A percentile compares a stretch with the other conserved stretches of the same genome.
These are phyloP conservation scores for Lasioglossum leucozonium DNA, from an alignment of 2,888 invertebrate species.

Conservation along the genomic window DNA sequence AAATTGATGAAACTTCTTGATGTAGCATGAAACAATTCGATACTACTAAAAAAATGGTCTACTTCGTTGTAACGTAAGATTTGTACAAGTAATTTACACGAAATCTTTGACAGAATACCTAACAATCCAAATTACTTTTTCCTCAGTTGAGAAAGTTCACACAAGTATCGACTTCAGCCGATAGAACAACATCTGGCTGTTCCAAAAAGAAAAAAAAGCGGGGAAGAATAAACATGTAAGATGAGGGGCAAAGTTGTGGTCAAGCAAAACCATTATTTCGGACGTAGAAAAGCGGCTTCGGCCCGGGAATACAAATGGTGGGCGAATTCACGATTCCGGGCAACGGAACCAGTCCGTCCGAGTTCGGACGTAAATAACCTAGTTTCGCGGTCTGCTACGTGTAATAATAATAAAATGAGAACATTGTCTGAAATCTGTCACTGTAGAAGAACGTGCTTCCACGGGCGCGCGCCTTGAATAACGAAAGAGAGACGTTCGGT, in stretches of 20 bases:
- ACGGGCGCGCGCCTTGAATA: background rate
- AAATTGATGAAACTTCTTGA: background rate
- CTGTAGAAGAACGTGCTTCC: constrained; percentile 15
- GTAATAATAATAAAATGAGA: constrained; percentile 21
- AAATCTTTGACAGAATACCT: background rate
- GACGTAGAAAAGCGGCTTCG: background rate
- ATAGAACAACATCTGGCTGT: background rate
- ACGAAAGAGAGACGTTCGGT: background rate
- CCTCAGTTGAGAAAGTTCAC: background rate
- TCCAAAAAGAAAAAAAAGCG: too few relatives aligned
- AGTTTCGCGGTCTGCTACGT: constrained; percentile 8
- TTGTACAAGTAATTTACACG: background rate
- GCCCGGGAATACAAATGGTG: background rate
- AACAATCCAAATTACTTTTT: background rate
- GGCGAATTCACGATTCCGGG: background rate
- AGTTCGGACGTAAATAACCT: constrained; percentile 13
- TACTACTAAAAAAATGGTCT: background rate
- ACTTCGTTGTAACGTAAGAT: background rate
- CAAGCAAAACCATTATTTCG: background rate
- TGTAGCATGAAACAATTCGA: background rate
- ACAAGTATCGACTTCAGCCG: background rate
- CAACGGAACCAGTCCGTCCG: background rate
- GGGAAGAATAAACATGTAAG: too few relatives aligned
- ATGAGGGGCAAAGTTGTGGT: background rate
- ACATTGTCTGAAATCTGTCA: constrained; percentile 15